Conservation (phyloP, 2,113 vertebrate genomes). For the Tetrax tetrax region DNA sequence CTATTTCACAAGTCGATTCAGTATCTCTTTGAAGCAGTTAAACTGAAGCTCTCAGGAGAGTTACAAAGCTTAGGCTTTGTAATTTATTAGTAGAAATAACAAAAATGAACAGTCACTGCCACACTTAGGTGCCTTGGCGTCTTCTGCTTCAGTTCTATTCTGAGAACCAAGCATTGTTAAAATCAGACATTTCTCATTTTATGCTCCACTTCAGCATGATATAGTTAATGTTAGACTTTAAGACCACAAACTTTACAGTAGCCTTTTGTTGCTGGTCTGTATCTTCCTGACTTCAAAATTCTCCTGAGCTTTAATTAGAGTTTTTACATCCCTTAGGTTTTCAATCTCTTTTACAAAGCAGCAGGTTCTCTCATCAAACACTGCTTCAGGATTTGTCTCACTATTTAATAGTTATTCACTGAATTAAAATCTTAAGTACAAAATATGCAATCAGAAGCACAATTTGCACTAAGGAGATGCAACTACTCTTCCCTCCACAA, state of each 20-base stretch:
- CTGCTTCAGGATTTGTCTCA: not conserved
- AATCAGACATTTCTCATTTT: conserved; percentile 37
- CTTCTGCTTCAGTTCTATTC: not conserved
- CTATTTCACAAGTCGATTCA: conserved; percentile 37
- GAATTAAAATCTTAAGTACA: not conserved
- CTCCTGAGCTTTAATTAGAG: conserved; percentile 58
- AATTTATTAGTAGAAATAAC: conserved; percentile 5
- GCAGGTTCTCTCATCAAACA: not conserved
- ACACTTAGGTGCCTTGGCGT: not conserved
- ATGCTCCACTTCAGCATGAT: conserved; percentile 30
- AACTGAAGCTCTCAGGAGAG: not conserved
- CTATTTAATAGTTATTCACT: not conserved
- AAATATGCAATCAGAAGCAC: not conserved
- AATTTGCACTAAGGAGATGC: not conserved
- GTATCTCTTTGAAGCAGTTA: not conserved
- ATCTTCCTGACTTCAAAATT: conserved; percentile 26
- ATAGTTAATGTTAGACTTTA: conserved; percentile 4
- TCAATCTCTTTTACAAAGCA: conserved; percentile 3
- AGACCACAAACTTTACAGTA: conserved; percentile 10
- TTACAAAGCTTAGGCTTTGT: not conserved
- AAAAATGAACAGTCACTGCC: not conserved
- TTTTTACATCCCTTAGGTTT: conserved; percentile 6
- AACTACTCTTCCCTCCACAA: not conserved
- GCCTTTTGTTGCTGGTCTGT: not conserved
- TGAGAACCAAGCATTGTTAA: conserved; percentile 7